A percentile compares a stretch with the other conserved stretches of the same genome.
Conservation (phyloP, 2,797 vertebrate genomes). For the Garrulus glandarius region DNA sequence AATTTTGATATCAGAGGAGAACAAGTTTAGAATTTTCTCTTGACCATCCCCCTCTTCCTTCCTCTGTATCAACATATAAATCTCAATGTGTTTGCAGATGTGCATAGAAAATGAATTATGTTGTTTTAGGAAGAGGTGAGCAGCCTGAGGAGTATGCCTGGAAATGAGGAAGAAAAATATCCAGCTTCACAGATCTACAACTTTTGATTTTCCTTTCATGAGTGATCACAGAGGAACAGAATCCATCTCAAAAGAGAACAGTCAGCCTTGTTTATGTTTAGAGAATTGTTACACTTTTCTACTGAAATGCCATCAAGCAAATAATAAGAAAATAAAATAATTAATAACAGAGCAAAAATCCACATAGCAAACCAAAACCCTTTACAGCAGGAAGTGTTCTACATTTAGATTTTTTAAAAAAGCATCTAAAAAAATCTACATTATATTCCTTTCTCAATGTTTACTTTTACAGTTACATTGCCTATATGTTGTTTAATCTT, state of each 20-base stretch:
- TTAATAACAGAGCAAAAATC: background rate
- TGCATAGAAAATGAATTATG: background rate
- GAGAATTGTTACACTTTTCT: background rate
- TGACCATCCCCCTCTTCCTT: background rate
- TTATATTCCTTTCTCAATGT: background rate
- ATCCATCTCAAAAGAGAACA: background rate
- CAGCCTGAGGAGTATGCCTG: background rate
- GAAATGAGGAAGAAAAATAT: background rate
- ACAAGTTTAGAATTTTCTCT: background rate
- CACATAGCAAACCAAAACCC: background rate
- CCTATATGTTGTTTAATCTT: background rate
- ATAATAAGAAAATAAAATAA: background rate
- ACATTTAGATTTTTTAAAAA: background rate
- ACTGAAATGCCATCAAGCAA: background rate
- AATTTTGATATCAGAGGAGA: background rate
- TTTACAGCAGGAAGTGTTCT: background rate
- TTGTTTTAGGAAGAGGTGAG: background rate
- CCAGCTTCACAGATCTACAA: background rate
- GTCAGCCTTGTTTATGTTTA: background rate
- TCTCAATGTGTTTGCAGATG: background rate
- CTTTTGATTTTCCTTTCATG: background rate
- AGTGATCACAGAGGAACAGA: background rate
- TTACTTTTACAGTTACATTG: background rate
- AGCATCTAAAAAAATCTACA: background rate
- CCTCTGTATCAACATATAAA: background rate